Base-by-base conservation (phyloP, 2,113 vertebrate genomes). In the Origma solitaria region DNA sequence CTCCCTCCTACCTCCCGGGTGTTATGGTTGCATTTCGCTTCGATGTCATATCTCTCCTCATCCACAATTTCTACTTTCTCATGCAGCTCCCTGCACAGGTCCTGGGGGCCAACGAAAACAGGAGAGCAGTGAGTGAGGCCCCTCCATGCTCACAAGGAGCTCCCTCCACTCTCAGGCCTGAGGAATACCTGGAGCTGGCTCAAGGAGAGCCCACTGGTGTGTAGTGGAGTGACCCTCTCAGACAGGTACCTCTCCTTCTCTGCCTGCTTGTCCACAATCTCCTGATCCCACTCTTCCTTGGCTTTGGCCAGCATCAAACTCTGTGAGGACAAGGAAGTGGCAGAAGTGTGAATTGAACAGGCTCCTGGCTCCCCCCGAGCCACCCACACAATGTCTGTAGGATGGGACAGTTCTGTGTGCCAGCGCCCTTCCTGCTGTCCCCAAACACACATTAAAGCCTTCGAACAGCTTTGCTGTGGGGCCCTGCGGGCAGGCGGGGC, bases 231-330 rank as follows among this genome's bases (percentile, higher is more conserved):
- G 37, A 99, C 97, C 90, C 98, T 97, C 94, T 99, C 99, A 0
- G 97, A 94, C 93, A 99, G 98, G 79, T 99, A 99, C 17, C 97
- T 97, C 30, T 97, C 94, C 93, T 99, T 99, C 97, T 99, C 99
- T 3, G 98, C 96, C 88, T 99, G 98, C 31, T 98, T 99, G 33
- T 98, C 98, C 69, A 98, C 90, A 1, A 98, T 95, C 93, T 99
- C 99, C 94, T 99, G 98, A 10, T 99, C 99, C 96, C 99, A 97
- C 80, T 98, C 98, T 88, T 99, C 99, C 89, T 99, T 99, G 4
- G 99, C 99, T 90, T 99, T 99, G 78, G 99, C 98, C 92, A 99
- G 98, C 99, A 99, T 98, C 97, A 99, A 90, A 96, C 99, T 99
- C 99, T 99, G 51, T 0, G 0, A 69, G 30, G 70, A 79, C 72